Evolutionary conservation across 2,888 invertebrate genomes (phyloP).

Genomic region (Amphiduros pacificus): DNA sequence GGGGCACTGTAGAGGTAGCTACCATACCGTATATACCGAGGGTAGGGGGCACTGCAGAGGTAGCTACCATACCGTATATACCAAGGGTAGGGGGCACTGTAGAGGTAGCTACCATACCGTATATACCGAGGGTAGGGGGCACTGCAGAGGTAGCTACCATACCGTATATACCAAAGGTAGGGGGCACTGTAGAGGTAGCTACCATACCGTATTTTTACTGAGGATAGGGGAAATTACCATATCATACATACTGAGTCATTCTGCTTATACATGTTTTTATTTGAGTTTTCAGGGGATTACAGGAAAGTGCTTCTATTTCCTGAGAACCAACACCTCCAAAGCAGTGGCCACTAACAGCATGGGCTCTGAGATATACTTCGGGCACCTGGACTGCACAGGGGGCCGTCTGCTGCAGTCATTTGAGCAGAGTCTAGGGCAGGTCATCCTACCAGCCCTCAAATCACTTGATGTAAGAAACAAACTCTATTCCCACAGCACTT

Average conservation of each 20-base stretch:
- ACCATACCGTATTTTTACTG: too few species aligned
- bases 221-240: too few species aligned
- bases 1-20: too few species aligned
- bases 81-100: too few species aligned
- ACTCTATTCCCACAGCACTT: neutral
- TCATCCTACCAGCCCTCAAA: constrained; percentile 80
- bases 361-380: constrained; percentile 56
- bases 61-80: too few species aligned
- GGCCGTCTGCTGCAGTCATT: constrained; percentile 76
- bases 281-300: constrained; percentile 23
- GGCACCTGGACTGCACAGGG: constrained; percentile 66
- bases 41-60: too few species aligned
- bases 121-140: too few species aligned
- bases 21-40: too few species aligned
- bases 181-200: too few species aligned
- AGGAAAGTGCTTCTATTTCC: constrained; percentile 56
- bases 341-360: constrained; percentile 52
- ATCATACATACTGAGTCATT: neutral
- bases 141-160: too few species aligned
- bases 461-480: constrained; percentile 53
- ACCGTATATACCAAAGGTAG: too few species aligned
- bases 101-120: too few species aligned
- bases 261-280: neutral
- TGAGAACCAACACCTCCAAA: constrained; percentile 49
- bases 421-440: constrained; percentile 83